Conservation (phyloP, 2,797 vertebrate genomes). For the Clarias platycephalus region DNA sequence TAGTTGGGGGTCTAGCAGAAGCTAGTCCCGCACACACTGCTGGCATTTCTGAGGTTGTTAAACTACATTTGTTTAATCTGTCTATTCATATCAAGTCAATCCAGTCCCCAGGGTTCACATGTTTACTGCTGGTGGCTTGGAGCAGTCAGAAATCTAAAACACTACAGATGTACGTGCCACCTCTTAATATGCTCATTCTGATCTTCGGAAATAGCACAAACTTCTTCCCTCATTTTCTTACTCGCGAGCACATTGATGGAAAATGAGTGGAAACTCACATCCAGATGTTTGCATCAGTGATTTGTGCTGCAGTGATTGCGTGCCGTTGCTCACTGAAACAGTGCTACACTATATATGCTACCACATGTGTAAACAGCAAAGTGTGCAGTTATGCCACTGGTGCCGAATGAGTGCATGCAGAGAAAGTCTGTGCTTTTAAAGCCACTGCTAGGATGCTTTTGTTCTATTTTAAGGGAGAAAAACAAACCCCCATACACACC, state of each 20-base stretch:
- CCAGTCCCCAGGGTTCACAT: no score
- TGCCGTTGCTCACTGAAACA: background rate
- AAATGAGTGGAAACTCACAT: background rate
- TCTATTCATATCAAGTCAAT: background rate
- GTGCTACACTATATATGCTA: background rate
- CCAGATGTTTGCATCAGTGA: background rate
- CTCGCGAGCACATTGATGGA: background rate
- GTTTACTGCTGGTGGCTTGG: no score
- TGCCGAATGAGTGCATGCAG: background rate
- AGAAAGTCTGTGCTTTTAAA: background rate
- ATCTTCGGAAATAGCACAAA: background rate
- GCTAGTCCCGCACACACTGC: background rate
- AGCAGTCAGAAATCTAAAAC: conserved; percentile 1
- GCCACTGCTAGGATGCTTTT: background rate
- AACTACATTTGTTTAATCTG: background rate
- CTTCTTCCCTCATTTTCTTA: background rate
- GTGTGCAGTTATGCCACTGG: background rate
- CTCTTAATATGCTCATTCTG: background rate
- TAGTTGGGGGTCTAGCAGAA: background rate
- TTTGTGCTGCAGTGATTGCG: background rate
- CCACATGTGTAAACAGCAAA: background rate
- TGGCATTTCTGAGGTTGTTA: background rate
- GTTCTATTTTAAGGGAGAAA: background rate
- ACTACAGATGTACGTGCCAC: background rate
- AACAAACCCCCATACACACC: background rate